Conservation (phyloP, 1,140 invertebrate genomes). For the Brachionus asplanchnoidis region DNA sequence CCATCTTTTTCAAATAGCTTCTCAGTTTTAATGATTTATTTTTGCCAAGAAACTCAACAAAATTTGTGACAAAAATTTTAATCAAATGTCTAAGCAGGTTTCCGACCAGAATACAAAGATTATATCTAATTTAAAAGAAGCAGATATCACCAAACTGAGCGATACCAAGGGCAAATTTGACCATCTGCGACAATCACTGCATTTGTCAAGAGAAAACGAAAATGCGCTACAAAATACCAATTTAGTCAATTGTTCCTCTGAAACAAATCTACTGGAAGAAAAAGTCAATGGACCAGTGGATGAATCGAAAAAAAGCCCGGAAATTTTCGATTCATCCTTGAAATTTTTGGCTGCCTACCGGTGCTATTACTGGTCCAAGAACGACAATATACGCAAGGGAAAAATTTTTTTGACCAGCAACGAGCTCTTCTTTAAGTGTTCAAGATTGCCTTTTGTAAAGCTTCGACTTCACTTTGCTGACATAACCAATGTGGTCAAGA, state of each 20-base stretch:
- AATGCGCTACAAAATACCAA: neutral
- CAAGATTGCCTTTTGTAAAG: neutral
- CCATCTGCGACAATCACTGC: neutral
- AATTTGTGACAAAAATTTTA: neutral
- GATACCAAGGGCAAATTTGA: neutral
- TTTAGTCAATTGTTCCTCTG: neutral
- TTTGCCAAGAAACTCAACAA: neutral
- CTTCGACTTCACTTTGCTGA: neutral
- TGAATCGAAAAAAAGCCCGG: too few species aligned
- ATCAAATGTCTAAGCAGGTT: neutral
- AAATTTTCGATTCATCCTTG: neutral
- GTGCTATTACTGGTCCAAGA: constrained; percentile 3
- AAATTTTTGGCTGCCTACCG: neutral
- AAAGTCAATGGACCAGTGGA: neutral
- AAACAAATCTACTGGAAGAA: neutral
- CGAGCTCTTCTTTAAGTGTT: constrained; percentile 1
- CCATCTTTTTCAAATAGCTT: neutral
- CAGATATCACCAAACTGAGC: neutral
- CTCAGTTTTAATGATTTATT: neutral
- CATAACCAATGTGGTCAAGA: neutral
- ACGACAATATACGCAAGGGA: neutral
- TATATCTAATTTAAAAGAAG: neutral
- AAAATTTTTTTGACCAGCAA: neutral
- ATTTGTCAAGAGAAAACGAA: neutral
- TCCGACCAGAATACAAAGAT: neutral